Evolutionary conservation across 1,140 invertebrate genomes (phyloP).

Genomic region (Cardiocondyla obscurior): DNA sequence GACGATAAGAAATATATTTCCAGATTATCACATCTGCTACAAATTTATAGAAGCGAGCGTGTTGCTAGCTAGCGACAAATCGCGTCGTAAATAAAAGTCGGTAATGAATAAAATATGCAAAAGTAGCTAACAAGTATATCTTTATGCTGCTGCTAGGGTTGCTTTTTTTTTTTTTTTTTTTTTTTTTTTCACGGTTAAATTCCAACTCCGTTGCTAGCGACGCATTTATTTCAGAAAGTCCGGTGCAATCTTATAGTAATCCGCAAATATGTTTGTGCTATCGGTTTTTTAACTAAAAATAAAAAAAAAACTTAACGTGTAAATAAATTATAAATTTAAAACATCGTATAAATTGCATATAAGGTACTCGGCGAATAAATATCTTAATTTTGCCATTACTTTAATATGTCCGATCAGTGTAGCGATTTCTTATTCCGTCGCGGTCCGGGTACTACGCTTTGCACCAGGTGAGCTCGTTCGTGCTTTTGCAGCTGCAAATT

Average conservation of each 20-base stretch:
- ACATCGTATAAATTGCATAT: too few species aligned
- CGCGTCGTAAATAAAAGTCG: neutral
- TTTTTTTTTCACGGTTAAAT: neutral
- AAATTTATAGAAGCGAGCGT: neutral
- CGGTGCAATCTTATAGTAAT: neutral
- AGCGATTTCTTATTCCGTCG: neutral
- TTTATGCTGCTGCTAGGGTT: neutral
- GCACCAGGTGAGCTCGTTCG: neutral
- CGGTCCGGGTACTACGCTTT: neutral
- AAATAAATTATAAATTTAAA: too few species aligned
- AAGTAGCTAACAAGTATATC: neutral
- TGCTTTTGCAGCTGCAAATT: constrained; percentile 46
- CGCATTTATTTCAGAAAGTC: neutral
- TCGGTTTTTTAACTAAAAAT: neutral
- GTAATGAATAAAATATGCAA: neutral
- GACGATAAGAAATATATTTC: neutral
- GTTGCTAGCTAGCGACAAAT: neutral
- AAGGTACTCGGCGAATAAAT: neutral
- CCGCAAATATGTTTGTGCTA: neutral
- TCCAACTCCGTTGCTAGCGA: neutral
- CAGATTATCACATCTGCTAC: neutral
- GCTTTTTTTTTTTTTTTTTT: neutral
- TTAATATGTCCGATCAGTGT: neutral
- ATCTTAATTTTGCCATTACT: neutral
- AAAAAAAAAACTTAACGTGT: too few species aligned